Conservation (phyloP, 2,797 vertebrate genomes). For the Argentina silus region DNA sequence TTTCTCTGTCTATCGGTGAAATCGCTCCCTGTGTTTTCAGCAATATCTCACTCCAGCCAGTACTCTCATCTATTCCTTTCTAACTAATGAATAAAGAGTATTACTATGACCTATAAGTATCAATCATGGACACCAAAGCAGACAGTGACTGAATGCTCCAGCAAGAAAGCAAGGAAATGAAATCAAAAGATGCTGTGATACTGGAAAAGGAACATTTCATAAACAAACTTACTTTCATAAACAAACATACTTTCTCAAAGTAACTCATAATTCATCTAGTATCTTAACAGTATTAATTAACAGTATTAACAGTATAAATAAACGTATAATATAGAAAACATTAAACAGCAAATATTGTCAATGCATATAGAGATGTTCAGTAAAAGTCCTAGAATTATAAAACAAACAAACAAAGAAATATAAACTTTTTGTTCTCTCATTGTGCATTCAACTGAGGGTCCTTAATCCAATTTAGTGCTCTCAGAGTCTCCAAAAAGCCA, state of each 20-base stretch:
- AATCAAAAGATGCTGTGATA: slow-evolving; percentile 69
- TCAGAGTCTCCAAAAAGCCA: slow-evolving; percentile 45
- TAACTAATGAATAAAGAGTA: slow-evolving; percentile 57
- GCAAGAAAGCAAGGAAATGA: slow-evolving; percentile 61
- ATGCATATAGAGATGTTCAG: neutral
- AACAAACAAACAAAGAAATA: slow-evolving; percentile 42
- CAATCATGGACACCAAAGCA: neutral
- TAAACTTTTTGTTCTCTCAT: slow-evolving; percentile 59
- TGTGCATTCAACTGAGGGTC: slow-evolving; percentile 65
- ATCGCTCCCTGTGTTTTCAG: slow-evolving; percentile 74
- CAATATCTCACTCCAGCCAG: slow-evolving; percentile 76
- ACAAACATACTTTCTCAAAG: slow-evolving; percentile 17
- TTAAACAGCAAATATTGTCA: neutral
- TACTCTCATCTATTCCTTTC: slow-evolving; percentile 77
- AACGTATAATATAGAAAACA: neutral
- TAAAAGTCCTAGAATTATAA: neutral
- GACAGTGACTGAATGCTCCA: slow-evolving; percentile 4
- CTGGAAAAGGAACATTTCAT: too few species aligned
- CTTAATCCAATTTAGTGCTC: slow-evolving; percentile 66
- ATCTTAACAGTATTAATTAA: neutral
- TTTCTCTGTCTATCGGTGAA: slow-evolving; percentile 80
- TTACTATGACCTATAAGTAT: slow-evolving; percentile 10
- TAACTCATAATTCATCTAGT: neutral
- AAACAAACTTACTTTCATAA: slow-evolving; percentile 57
- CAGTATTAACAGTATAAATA: too few species aligned